Evolutionary conservation across 2,888 invertebrate species (phyloP), one percentile per base, ranked within the genome.

Genomic region (Alcis repandata): DNA sequence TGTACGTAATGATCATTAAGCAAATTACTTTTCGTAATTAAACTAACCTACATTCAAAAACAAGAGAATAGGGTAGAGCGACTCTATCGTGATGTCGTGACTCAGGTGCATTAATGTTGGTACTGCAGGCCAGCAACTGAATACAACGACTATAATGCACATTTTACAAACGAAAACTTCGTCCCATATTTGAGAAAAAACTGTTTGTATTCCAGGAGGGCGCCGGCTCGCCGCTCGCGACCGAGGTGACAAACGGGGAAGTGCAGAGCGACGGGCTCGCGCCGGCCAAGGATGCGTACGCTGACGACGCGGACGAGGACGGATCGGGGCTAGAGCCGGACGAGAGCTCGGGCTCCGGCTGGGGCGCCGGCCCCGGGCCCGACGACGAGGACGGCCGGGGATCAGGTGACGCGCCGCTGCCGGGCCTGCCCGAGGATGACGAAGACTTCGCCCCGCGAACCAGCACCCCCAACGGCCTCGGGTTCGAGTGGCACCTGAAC

Each of bases 321-420:
- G 95, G 94, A 79, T 94, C 96, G 80, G 97, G 97, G 85, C 95
- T 96, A 93, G 95, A 94, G 85, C 87, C 95, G 88, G 97, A 97
- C 91, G 97, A 97, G 93, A 96, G 97, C 83, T 97, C 97, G 83
- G 97, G 97, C 79, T 97, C 97, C 86, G 97, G 97, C 73, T 96
- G 95, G 93, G 97, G 92, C 73, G 88, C 92, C 67, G 92, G 97
- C 67, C 90, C 92, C 62, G 92, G 97, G 73, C 96, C 96, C 71
- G 96, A 96, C 94, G 97, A 97, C 94, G 97, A 97, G 84, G 97
- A 91, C 90, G 87, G 82, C 71, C 87, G 89, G 72, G 92, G 91
- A 76, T 88, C 90, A 90, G 91, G 91, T 89, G 90, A 90, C 84
- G 59, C 70, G 32, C 81, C 46, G 22, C 46, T 22, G 7, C 46